Evolutionary conservation across 1,140 invertebrate genomes (phyloP), one percentile per base, ranked within the genome.

Genomic region (Episyrphus balteatus): DNA sequence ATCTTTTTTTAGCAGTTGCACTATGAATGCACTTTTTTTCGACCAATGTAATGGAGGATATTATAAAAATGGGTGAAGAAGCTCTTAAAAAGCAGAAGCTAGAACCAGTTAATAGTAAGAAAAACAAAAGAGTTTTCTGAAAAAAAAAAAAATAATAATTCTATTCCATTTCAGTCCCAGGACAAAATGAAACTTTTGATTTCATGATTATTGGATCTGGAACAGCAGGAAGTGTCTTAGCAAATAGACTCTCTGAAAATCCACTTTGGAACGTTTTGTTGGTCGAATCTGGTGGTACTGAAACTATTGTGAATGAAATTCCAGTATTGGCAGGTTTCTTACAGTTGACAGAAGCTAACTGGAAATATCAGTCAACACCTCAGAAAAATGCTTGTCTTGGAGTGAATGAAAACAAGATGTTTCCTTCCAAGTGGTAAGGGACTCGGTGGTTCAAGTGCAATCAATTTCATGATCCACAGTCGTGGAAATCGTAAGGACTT

Each of bases 191-290:
- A 3, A 53, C 11, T 10, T 92, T 90, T 53, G 87, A 92, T 66
- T 91, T 90, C 54, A 82, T 91, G 18, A 75, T 88, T 38, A 76
- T 96, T 5, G 92, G 92, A 1, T 86, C 80, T 1, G 92, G 92
- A 11, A 88, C 88, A 0, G 63, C 61, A 71, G 82, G 82, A 11
- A 78, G 84, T 26, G 88, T 92, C 2, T 61, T 95, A 11, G 91
- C 91, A 0, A 89, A 82, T 57, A 68, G 82, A 19, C 58, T 87
- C 70, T 40, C 59, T 1, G 69, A 75, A 55, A 61, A 68, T n/a
- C 50, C 51, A 0, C 50, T 63, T 11, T 69, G 68, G 62, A 69
- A 72, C 52, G 69, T 80, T 13, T 54, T 79, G n/a, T 54, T 81
- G 11, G 59, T 80, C 3, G 79, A 81, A 64, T 75, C 79, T 15